A percentile compares a stretch with the other conserved stretches of the same genome.
Evolutionary conservation across 1,140 invertebrate genomes (phyloP).

Genomic region (Meloidogyne hapla): DNA sequence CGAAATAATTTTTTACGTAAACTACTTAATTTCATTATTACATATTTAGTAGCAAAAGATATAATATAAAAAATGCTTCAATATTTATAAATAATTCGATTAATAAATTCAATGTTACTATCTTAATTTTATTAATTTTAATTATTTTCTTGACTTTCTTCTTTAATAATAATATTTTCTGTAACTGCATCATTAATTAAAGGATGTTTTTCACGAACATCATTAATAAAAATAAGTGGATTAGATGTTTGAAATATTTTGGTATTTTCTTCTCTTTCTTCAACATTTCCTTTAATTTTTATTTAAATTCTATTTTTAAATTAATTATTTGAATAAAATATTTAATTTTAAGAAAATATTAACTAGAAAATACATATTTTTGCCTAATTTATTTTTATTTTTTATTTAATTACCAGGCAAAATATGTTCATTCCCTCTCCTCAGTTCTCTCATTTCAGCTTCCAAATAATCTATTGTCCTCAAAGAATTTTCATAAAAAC

Average conservation of each 20-base stretch:
- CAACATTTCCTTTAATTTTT: background rate
- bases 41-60: too few species aligned
- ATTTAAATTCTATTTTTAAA: background rate
- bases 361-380: too few species aligned
- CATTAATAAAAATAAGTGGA: constrained; percentile 10
- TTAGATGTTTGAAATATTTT: constrained; percentile 13
- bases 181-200: constrained; percentile 14
- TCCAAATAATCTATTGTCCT: constrained; percentile 27
- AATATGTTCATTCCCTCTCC: background rate
- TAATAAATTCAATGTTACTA: too few species aligned
- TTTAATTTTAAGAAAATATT: too few species aligned
- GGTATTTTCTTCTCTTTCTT: background rate
- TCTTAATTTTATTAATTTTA: too few species aligned
- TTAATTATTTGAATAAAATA: too few species aligned
- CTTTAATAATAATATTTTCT: background rate
- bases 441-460: constrained; percentile 8
- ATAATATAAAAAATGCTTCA: too few species aligned
- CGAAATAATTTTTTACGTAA: too few species aligned
- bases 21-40: too few species aligned
- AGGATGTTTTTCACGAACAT: constrained; percentile 8
- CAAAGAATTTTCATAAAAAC: constrained; percentile 54
- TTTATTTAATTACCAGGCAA: background rate
- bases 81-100: too few species aligned
- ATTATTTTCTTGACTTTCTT: background rate
- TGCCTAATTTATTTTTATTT: too few species aligned